These are phyloP conservation scores for Ellobius talpinus DNA, from an alignment of 2,113 vertebrate genomes.

Conservation along the genomic window DNA sequence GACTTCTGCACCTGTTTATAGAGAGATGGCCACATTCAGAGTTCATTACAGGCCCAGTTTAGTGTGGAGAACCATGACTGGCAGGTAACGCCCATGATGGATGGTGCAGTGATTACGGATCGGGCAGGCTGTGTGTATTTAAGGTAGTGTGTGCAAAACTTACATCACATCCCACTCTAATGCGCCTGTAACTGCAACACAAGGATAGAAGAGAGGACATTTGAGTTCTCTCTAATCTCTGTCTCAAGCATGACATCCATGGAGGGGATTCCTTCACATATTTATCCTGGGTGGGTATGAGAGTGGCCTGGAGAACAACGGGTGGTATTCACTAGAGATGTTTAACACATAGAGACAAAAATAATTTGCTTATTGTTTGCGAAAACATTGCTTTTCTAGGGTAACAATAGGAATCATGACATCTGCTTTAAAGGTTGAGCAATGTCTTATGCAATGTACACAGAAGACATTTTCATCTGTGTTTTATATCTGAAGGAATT, in stretches of 20 bases:
- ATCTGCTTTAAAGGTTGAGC: neutral
- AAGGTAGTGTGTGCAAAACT: constrained; percentile 66
- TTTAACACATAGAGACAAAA: constrained; percentile 35
- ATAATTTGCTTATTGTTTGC: constrained; percentile 10
- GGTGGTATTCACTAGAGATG: constrained; percentile 3
- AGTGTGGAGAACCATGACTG: constrained; percentile 43
- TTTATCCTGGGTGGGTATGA: constrained; percentile 4
- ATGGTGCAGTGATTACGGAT: constrained; percentile 52
- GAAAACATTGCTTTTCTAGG: neutral
- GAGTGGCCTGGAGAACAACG: neutral
- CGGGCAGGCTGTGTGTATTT: constrained; percentile 63
- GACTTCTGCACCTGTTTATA: constrained; percentile 62
- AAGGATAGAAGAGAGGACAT: constrained; percentile 59
- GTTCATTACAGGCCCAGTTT: constrained; percentile 13
- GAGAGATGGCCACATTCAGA: neutral
- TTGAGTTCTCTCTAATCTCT: constrained; percentile 19
- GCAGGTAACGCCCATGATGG: constrained; percentile 41
- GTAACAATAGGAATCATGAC: neutral
- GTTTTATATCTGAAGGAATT: constrained; percentile 2
- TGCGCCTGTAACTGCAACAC: constrained; percentile 42
- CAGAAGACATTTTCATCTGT: neutral
- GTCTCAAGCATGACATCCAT: neutral
- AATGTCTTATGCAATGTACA: neutral
- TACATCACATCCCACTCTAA: constrained; percentile 55
- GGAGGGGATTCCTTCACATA: neutral